Conservation (phyloP, 2,888 invertebrate genomes). For the Ichneumoninae sp. region DNA sequence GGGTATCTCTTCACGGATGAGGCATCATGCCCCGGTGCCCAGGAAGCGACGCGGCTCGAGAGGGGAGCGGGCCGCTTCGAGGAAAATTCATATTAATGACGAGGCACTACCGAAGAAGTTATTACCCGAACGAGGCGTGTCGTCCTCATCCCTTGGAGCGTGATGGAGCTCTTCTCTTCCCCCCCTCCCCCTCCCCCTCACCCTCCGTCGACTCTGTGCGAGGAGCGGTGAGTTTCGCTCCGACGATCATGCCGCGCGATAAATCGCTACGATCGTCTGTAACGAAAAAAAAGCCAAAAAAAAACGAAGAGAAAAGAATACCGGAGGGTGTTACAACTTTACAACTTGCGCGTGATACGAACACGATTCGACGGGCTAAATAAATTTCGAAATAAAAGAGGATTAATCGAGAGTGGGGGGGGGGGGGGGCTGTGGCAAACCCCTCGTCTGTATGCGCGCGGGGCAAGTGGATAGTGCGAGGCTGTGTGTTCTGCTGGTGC, state of each 20-base stretch:
- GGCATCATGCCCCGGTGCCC: background rate
- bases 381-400: slow-evolving; percentile 53
- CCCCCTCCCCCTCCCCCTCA: background rate
- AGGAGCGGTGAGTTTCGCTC: background rate
- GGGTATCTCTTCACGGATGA: background rate
- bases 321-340: slow-evolving; percentile 24
- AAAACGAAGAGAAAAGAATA: background rate
- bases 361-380: slow-evolving; percentile 27
- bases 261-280: slow-evolving; percentile 34
- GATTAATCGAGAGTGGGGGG: slow-evolving; percentile 18
- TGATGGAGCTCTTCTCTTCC: slow-evolving; percentile 1
- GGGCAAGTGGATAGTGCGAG: background rate
- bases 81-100: slow-evolving; percentile 60
- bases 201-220: slow-evolving; percentile 10
- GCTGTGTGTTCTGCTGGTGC: slow-evolving; percentile 7
- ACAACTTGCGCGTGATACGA: slow-evolving; percentile 13
- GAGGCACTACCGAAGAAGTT: slow-evolving; percentile 51
- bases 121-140: slow-evolving; percentile 52
- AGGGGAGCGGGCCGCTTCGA: background rate
- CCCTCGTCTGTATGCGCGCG: background rate
- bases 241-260: slow-evolving; percentile 26
- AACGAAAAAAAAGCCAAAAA: background rate
- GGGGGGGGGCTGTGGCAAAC: background rate
- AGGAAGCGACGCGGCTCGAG: slow-evolving; percentile 16
- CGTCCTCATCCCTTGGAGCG: slow-evolving; percentile 32